Evolutionary conservation across 2,888 invertebrate species (phyloP), one percentile per base, ranked within the genome.

Genomic region (Euzetes globulus): DNA sequence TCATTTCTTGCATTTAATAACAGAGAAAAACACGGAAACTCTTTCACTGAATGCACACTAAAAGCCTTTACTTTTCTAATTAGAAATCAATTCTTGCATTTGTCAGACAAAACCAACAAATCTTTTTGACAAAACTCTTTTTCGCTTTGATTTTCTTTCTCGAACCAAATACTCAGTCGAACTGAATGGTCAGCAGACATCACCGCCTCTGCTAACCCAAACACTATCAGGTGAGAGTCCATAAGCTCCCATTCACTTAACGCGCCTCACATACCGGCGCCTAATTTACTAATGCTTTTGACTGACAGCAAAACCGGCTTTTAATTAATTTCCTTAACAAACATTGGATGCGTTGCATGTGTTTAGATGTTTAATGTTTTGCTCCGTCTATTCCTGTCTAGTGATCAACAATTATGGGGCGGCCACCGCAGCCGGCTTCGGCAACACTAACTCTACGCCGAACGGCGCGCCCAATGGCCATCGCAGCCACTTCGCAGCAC

Each of bases 181-280:
- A 60, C 70, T 76, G 87, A 93, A 93, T 86, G 93, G 93, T 85
- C 93, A 93, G 87, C 89, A 93, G 85, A 93, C 93, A 84, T 92
- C 92, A 85, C 92, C 92, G 84, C 92, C 93, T 84, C 88, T 94
- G 86, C 89, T 93, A 86, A 93, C 93, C 86, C 93, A 93, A 88
- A 92, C 92, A 84, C 88, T 93, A 86, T 93, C 93, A 91, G 93
- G 93, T 94, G 71, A 68, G 52, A 25, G n/a, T 1, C 17, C 17
- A 27, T 33, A 52, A 22, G 19, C 33, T 33, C n/a, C n/a, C n/a
- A 9, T 6, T 33, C 33, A 33, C 33, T 33, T 33, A n/a, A n/a
- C n/a, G n/a, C n/a, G 4, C 33, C 33, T 33, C 33, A 4, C 33
- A 33, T 4, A 6, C 33, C 33, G 33, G 33, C 4, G 33, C 33